These are phyloP conservation scores for Sebastes itinus DNA, from an alignment of 2,797 vertebrate genomes.

Conservation along the genomic window DNA sequence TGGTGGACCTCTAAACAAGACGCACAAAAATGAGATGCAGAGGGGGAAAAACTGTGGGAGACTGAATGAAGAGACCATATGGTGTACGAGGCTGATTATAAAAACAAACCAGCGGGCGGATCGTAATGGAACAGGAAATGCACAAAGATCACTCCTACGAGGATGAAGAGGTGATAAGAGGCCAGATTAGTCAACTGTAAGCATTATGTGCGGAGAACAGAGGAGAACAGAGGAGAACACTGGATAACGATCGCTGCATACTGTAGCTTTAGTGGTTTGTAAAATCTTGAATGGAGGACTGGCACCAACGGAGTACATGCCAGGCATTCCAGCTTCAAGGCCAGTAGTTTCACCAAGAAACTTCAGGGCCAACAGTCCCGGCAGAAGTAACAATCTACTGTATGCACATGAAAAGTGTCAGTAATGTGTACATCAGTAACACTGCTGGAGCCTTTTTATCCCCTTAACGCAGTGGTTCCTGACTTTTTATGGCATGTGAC, in stretches of 20 bases:
- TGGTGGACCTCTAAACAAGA: conserved; percentile 14
- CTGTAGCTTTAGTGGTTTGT: background rate
- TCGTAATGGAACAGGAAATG: conserved; percentile 11
- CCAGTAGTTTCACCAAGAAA: conserved; percentile 22
- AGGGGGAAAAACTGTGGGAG: background rate
- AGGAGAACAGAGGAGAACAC: background rate
- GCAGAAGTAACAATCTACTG: background rate
- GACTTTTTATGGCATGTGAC: background rate
- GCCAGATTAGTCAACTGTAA: background rate
- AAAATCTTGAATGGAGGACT: background rate
- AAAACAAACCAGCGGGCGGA: conserved; percentile 29
- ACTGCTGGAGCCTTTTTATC: background rate
- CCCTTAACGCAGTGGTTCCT: background rate
- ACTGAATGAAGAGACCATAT: conserved; percentile 26
- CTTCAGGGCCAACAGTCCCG: conserved; percentile 9
- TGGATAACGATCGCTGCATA: background rate
- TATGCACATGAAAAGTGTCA: background rate
- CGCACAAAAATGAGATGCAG: background rate
- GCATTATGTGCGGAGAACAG: background rate
- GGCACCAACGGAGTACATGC: background rate
- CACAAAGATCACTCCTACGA: background rate
- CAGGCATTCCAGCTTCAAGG: conserved; percentile 45
- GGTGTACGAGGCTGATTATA: background rate
- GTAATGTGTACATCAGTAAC: background rate
- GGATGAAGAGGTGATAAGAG: background rate